A percentile compares a stretch with the other conserved stretches of the same genome.
phyloP scores from a whole-genome alignment of 2,888 invertebrate species.

The Microplitis deprimator region DNA sequence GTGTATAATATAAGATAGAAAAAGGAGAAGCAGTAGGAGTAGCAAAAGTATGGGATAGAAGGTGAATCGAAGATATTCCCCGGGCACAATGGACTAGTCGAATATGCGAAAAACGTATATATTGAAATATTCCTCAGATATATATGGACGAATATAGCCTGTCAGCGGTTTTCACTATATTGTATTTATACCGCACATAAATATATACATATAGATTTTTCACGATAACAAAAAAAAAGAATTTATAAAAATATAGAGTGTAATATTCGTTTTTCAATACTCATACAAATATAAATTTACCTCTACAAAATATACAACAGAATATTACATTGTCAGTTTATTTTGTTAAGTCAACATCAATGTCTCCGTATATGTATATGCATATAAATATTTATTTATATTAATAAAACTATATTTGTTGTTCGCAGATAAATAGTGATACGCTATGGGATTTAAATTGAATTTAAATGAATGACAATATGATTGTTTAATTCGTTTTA shows the following conservation, averaged over 20 bases:
- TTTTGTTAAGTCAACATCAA: slow-evolving; percentile 26
- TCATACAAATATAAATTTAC: slow-evolving; percentile 14
- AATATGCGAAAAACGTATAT: slow-evolving; percentile 50
- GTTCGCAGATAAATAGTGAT: slow-evolving; percentile 11
- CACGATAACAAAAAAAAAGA: neutral
- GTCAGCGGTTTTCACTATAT: slow-evolving; percentile 39
- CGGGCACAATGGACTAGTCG: slow-evolving; percentile 52
- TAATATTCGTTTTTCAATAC: slow-evolving; percentile 21
- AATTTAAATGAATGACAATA: slow-evolving; percentile 21
- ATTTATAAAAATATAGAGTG: neutral
- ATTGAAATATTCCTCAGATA: slow-evolving; percentile 51
- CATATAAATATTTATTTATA: slow-evolving; percentile 9
- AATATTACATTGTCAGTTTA: slow-evolving; percentile 29
- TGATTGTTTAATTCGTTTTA: slow-evolving; percentile 21
- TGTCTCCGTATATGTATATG: neutral
- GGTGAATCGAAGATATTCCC: slow-evolving; percentile 39
- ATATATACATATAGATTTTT: slow-evolving; percentile 23
- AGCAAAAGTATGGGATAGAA: slow-evolving; percentile 8
- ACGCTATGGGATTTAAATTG: slow-evolving; percentile 9
- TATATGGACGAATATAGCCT: slow-evolving; percentile 20
- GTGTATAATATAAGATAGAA: slow-evolving; percentile 4
- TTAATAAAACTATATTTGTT: slow-evolving; percentile 16
- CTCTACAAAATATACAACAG: neutral
- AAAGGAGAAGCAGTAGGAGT: neutral
- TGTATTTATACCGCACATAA: slow-evolving; percentile 30